phyloP scores from a whole-genome alignment of 2,888 invertebrate genomes.

The Heteromurus nitidus region DNA sequence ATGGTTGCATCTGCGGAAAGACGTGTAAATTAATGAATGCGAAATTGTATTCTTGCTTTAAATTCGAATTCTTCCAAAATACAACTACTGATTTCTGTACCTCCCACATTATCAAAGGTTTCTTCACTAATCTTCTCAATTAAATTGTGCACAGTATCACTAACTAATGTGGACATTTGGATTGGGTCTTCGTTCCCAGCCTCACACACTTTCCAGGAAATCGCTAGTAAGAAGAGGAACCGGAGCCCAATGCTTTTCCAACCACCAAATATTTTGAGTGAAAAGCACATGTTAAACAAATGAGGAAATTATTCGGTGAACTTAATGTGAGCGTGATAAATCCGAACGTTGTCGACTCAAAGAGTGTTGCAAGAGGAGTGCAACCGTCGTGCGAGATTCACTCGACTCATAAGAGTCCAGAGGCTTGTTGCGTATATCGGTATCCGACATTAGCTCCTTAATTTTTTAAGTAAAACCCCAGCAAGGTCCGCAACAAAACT shows the following conservation, averaged over 20 bases:
- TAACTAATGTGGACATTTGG: slow-evolving; percentile 27
- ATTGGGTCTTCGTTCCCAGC: neutral
- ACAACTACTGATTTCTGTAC: too few relatives aligned
- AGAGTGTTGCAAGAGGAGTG: slow-evolving; percentile 58
- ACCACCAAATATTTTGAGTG: neutral
- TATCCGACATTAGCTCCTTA: neutral
- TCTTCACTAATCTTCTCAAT: slow-evolving; percentile 26
- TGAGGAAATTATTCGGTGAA: too few relatives aligned
- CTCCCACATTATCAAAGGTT: slow-evolving; percentile 2
- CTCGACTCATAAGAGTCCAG: slow-evolving; percentile 66
- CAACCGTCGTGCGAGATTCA: slow-evolving; percentile 66
- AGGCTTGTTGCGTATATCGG: neutral
- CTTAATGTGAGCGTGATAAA: too few relatives aligned
- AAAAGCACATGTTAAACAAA: neutral
- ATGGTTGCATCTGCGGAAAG: slow-evolving; percentile 10
- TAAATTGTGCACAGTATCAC: slow-evolving; percentile 22
- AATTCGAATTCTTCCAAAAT: neutral
- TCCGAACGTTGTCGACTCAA: slow-evolving; percentile 8
- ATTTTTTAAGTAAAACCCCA: too few relatives aligned
- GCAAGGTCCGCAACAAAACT: too few relatives aligned
- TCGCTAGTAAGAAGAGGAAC: neutral
- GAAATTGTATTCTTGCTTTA: neutral
- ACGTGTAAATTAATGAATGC: neutral
- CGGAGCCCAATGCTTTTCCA: neutral
- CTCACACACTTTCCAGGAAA: neutral